Conservation (phyloP, 1,140 invertebrate species). For the Drosophila virilis region DNA sequence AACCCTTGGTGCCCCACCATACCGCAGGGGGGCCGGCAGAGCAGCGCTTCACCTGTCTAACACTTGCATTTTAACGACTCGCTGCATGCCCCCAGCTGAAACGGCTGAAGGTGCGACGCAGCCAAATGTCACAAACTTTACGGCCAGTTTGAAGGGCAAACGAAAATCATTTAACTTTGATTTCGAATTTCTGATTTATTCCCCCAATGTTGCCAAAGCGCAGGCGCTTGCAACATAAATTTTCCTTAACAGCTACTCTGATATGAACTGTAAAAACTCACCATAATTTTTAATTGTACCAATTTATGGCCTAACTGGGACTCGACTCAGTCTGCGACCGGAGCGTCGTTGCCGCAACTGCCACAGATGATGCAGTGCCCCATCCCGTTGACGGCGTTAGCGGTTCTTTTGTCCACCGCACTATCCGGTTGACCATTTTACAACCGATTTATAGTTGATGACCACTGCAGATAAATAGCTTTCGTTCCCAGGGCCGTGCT, state of each 20-base stretch:
- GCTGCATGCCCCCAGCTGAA: constrained; percentile 8
- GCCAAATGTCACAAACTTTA: constrained; percentile 29
- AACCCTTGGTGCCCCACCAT: constrained; percentile 5
- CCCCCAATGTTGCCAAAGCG: constrained; percentile 28
- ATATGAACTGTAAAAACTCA: constrained; percentile 74
- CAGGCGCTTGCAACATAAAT: constrained; percentile 60
- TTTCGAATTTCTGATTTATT: constrained; percentile 73
- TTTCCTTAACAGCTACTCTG: constrained; percentile 38
- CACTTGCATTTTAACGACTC: constrained; percentile 58
- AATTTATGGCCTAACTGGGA: constrained; percentile 63
- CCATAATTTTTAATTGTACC: constrained; percentile 79
- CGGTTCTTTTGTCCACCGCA: constrained; percentile 68
- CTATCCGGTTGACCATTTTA: constrained; percentile 62
- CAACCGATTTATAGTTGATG: constrained; percentile 70
- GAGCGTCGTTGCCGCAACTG: constrained; percentile 30
- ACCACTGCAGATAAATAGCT: constrained; percentile 61
- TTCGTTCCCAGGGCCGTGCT: constrained; percentile 37
- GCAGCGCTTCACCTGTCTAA: constrained; percentile 46
- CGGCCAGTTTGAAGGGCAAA: constrained; percentile 6
- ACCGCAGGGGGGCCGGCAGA: background rate
- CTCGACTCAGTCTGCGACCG: constrained; percentile 4
- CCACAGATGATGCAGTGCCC: constrained; percentile 51
- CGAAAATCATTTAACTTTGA: constrained; percentile 65
- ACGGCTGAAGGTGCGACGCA: constrained; percentile 20
- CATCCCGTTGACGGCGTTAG: constrained; percentile 69